Evolutionary conservation across 2,888 invertebrate species (phyloP).

Genomic region (Papilio demoleus): DNA sequence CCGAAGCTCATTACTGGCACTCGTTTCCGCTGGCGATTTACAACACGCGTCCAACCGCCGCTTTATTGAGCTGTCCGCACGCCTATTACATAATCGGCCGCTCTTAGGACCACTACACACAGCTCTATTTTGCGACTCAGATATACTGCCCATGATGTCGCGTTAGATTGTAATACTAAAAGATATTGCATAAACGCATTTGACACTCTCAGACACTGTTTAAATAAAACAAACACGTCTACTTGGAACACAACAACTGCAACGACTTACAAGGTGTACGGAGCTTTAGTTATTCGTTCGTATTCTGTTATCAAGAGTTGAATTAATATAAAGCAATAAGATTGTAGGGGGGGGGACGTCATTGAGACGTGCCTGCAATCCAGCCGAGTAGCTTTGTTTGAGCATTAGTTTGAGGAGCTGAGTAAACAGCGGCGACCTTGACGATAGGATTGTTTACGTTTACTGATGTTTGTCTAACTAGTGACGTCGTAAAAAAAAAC

Average conservation of each 20-base stretch:
- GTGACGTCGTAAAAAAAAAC: conserved; percentile 47
- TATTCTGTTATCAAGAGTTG: conserved; percentile 29
- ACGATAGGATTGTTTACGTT: conserved; percentile 70
- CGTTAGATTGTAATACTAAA: background rate
- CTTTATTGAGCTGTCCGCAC: conserved; percentile 59
- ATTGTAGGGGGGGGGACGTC: conserved; percentile 4
- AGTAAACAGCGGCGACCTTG: conserved; percentile 74
- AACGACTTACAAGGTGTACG: background rate
- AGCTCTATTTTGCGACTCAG: background rate
- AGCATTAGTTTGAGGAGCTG: conserved; percentile 46
- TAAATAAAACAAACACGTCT: background rate
- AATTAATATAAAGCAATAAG: conserved; percentile 35
- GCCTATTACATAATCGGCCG: conserved; percentile 50
- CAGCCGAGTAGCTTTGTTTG: conserved; percentile 27
- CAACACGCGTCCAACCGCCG: conserved; percentile 67
- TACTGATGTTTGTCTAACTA: conserved; percentile 67
- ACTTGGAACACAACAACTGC: background rate
- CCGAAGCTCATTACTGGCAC: conserved; percentile 82
- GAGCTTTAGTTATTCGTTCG: conserved; percentile 24
- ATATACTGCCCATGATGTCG: background rate
- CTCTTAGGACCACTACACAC: conserved; percentile 23
- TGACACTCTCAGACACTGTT: background rate
- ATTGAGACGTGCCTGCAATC: conserved; percentile 38
- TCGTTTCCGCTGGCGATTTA: conserved; percentile 80
- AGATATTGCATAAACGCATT: background rate